Base-by-base conservation (phyloP, 2,888 invertebrate genomes). In the Coremacera marginata region DNA sequence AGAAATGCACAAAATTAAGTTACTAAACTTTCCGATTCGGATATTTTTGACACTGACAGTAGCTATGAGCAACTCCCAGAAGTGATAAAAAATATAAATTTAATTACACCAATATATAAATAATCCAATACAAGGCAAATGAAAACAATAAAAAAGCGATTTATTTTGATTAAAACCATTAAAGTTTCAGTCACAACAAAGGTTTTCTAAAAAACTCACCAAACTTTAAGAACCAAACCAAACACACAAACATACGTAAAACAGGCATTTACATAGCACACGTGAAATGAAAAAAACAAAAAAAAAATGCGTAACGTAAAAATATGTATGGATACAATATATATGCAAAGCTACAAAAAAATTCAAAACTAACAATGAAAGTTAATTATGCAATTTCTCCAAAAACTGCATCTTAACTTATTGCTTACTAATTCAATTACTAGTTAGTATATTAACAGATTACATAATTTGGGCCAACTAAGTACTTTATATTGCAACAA, bases 341-440 rank as follows among this genome's bases (percentile, higher is more conserved):
- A 67, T 22, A 49, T 19, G 67, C 9, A 16, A 68, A 51, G 8
- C 27, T 68, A 68, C 25, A 68, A 49, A 52, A 60, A 67, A 57
- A 57, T 70, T 70, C 34, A 55, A 70, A 70, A 70, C 27, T n/a
- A 70, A 16, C n/a, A 70, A 70, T 37, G 65, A 67, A 44, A 55
- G 31, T 51, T 25, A 55, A 55, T 70, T 70, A 55, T 70, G 70
- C 70, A 70, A 70, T 70, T 70, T 16, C 14, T 51, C 25, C 52
- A 27, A 51, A 55, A 22, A 55, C 11, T 51, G 31, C n/a, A 51
- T 25, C 31, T 34, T n/a, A 37, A 34, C 16, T 16, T 22, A 34
- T 8, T n/a, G 11, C 16, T 5, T 11, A n/a, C 14, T n/a, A 3
- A 9, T 19, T 16, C 19, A n/a, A n/a, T 63, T 62, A 31, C 5